Conservation (phyloP, 2,113 vertebrate species). For the Psittacula cyanocephala region DNA sequence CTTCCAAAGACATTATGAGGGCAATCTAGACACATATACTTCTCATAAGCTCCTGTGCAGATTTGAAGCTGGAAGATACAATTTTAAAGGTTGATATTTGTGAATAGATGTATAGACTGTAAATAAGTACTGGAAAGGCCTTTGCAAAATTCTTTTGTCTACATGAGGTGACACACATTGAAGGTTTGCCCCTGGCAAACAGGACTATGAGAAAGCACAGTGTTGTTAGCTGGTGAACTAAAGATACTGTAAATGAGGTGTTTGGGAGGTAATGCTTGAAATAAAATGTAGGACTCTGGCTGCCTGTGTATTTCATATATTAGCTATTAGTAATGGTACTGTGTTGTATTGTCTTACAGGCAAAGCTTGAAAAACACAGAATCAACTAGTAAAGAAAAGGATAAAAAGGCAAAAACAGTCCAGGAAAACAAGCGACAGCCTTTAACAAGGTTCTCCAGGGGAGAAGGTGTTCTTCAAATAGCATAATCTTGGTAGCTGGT, state of each 20-base stretch:
- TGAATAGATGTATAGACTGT: not conserved
- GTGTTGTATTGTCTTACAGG: not conserved
- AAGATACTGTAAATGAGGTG: not conserved
- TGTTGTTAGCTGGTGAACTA: not conserved
- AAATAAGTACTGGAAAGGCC: not conserved
- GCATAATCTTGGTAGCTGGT: not conserved
- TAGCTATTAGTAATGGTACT: not conserved
- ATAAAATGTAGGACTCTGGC: not conserved
- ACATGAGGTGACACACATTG: fast-evolving
- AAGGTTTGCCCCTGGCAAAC: not conserved
- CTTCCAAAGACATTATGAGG: not conserved
- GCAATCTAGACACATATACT: not conserved
- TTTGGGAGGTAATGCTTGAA: not conserved
- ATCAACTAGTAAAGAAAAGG: not conserved
- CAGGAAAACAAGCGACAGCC: not conserved
- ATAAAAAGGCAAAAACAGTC: not conserved
- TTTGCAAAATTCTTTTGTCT: not conserved
- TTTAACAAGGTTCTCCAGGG: not conserved
- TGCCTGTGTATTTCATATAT: fast-evolving
- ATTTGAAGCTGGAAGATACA: not conserved
- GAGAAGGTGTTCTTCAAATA: not conserved
- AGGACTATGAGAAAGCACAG: not conserved
- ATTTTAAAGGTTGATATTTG: not conserved
- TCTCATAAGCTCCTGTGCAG: not conserved
- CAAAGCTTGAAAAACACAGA: not conserved